Evolutionary conservation across 2,113 vertebrate genomes (phyloP).

Genomic region (Thamnophis sirtalis): DNA sequence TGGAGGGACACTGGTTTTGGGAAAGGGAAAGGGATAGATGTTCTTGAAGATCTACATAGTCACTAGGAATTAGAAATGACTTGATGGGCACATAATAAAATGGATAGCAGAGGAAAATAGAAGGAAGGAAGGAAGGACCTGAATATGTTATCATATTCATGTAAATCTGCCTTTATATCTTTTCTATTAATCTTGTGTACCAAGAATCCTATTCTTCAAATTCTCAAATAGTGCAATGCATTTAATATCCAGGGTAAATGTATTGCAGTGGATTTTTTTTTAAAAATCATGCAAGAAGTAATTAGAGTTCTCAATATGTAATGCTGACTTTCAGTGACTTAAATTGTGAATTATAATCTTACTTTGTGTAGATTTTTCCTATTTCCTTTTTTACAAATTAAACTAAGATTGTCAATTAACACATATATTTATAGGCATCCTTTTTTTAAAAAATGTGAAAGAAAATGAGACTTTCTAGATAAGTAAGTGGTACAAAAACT

Average conservation of each 20-base stretch:
- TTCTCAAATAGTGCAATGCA: background rate
- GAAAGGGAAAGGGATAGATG: background rate
- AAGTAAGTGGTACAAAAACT: background rate
- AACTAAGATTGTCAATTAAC: background rate
- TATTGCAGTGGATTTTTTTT: too few species aligned
- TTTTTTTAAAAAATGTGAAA: background rate
- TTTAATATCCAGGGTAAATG: background rate
- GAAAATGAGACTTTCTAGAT: background rate
- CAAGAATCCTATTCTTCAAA: background rate
- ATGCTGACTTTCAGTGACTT: background rate
- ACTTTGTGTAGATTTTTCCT: background rate
- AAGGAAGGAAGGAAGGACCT: background rate
- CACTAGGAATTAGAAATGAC: background rate
- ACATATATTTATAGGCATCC: background rate
- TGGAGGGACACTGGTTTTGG: background rate
- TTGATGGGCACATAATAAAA: background rate
- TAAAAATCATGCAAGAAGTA: background rate
- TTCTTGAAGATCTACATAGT: background rate
- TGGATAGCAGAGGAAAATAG: background rate
- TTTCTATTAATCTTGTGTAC: background rate
- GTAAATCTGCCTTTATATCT: background rate
- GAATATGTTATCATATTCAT: background rate
- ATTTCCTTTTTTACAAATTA: background rate
- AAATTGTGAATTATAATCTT: background rate
- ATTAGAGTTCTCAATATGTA: background rate